These are phyloP conservation scores for Arvicanthis niloticus DNA, from an alignment of 2,113 vertebrate species.

Conservation along the genomic window DNA sequence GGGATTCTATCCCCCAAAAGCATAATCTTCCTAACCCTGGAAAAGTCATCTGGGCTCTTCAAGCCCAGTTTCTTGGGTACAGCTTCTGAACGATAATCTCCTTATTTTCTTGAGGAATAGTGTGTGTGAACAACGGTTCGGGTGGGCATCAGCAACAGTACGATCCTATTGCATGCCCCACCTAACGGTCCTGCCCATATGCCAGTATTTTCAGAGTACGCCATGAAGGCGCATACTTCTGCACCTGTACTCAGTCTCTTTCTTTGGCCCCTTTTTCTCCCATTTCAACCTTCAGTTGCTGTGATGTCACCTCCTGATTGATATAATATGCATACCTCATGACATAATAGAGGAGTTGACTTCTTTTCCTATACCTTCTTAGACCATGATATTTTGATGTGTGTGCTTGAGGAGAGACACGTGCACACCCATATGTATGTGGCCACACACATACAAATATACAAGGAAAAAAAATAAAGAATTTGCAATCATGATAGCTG, in stretches of 20 bases:
- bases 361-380: not conserved
- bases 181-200: not conserved
- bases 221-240: not conserved
- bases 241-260: not conserved
- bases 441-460: not conserved
- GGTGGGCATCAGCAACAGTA: not conserved
- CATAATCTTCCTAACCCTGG: not conserved
- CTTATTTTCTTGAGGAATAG: not conserved
- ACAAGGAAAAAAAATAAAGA: not conserved
- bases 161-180: not conserved
- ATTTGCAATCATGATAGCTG: not conserved
- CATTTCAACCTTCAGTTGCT: not conserved
- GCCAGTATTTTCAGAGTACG: not conserved
- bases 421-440: not conserved
- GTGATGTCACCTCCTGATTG: not conserved
- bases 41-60: not conserved
- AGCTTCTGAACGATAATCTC: not conserved
- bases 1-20: not conserved
- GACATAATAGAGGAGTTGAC: too few relatives aligned
- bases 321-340: not conserved
- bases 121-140: not conserved
- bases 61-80: not conserved
- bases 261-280: not conserved
- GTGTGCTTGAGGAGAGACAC: not conserved
- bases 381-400: not conserved